Percentiles rank a stretch among this genome's conserved stretches.
These are phyloP conservation scores for Malurus cyaneus DNA, from an alignment of 2,113 vertebrate species.

Conservation along the genomic window DNA sequence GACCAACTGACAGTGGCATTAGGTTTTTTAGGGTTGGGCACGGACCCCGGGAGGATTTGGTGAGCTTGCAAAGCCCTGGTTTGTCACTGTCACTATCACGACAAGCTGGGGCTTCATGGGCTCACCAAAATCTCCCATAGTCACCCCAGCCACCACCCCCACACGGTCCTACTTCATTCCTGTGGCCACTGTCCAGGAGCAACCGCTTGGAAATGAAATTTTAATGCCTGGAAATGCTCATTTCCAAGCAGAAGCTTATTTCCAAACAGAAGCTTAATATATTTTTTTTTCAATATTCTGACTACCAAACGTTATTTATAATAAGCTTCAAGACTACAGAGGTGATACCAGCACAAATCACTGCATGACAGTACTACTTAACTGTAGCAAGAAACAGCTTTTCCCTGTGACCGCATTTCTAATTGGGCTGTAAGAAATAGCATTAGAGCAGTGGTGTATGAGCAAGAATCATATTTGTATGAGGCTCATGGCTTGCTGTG, in stretches of 20 bases:
- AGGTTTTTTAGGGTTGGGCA: not conserved
- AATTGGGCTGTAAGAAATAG: constrained; percentile 64
- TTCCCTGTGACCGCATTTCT: constrained; percentile 40
- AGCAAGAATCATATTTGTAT: constrained; percentile 65
- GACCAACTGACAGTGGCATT: not conserved
- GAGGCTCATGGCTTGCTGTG: constrained; percentile 41
- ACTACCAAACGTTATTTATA: constrained; percentile 23
- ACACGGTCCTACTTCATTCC: not conserved
- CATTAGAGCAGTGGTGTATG: constrained; percentile 57
- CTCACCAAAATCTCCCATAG: not conserved
- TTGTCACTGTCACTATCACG: fast-evolving
- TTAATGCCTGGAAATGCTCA: not conserved
- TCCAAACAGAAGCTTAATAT: not conserved
- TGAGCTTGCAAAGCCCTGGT: fast-evolving
- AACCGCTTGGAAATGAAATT: not conserved
- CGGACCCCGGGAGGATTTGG: fast-evolving
- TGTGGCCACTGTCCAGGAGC: not conserved
- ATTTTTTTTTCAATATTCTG: not conserved
- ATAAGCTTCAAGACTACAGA: constrained; percentile 10
- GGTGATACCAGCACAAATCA: constrained; percentile 34
- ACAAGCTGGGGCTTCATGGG: not conserved
- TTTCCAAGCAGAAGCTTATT: not conserved
- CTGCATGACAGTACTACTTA: constrained; percentile 58
- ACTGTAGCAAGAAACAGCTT: constrained; percentile 58
- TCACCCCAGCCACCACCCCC: not conserved